A percentile compares a stretch with the other conserved stretches of the same genome.
Conservation (phyloP, 2,797 vertebrate genomes). For the Dryobates pubescens region DNA sequence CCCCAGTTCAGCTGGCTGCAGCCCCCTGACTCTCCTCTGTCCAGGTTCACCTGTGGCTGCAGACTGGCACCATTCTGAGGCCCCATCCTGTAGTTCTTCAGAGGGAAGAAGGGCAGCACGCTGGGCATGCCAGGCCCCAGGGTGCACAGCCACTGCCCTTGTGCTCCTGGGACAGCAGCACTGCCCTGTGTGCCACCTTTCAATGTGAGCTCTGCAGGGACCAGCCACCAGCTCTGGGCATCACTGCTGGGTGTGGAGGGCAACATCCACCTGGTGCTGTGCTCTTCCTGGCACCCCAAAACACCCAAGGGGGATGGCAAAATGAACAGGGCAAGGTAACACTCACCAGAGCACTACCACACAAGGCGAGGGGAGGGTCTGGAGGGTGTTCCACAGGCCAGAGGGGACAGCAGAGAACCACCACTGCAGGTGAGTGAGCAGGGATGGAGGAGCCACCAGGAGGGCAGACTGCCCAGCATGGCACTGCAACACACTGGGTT, state of each 20-base stretch:
- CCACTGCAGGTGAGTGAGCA: neutral
- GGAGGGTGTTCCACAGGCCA: neutral
- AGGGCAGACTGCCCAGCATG: neutral
- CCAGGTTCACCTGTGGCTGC: neutral
- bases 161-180: neutral
- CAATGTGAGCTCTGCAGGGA: accelerated
- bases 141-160: neutral
- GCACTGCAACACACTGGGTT: neutral
- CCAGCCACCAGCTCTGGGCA: accelerated
- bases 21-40: neutral
- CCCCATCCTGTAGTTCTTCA: neutral
- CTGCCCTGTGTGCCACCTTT: neutral
- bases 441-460: neutral
- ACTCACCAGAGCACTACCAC: no score
- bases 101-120: neutral
- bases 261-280: neutral
- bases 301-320: neutral
- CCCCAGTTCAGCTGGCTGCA: neutral
- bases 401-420: neutral
- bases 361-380: neutral
- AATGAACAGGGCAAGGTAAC: neutral
- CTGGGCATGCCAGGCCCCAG: accelerated
- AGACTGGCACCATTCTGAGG: neutral
- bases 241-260: neutral
- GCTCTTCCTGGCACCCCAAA: neutral